Percentiles rank a stretch among this genome's conserved stretches.
These are phyloP conservation scores for Julus scanicus DNA, from an alignment of 2,888 invertebrate genomes.

Conservation along the genomic window DNA sequence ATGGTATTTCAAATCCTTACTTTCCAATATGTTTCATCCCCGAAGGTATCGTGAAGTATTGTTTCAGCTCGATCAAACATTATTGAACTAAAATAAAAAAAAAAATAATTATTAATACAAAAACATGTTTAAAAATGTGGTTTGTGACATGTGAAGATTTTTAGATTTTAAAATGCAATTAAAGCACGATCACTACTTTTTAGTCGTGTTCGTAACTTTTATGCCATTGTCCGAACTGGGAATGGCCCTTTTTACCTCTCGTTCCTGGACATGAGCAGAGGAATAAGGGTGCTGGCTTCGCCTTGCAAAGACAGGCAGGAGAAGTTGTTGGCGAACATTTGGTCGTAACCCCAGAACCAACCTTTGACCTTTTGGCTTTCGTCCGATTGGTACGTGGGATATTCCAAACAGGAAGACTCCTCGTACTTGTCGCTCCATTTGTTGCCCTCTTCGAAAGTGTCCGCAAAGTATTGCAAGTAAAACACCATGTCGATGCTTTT, in stretches of 20 bases:
- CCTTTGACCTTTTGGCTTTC: constrained; percentile 67
- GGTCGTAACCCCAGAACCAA: constrained; percentile 78
- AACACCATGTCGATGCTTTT: constrained; percentile 80
- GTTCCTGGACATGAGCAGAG: constrained; percentile 70
- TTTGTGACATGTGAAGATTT: neutral
- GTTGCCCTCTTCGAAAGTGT: constrained; percentile 82
- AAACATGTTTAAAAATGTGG: neutral
- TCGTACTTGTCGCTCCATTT: constrained; percentile 86
- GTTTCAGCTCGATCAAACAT: constrained; percentile 86
- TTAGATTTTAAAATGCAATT: neutral
- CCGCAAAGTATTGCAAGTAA: constrained; percentile 84
- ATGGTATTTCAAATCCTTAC: constrained; percentile 66
- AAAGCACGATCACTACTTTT: too few relatives aligned
- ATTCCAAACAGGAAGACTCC: constrained; percentile 69
- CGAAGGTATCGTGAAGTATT: constrained; percentile 87
- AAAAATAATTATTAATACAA: neutral
- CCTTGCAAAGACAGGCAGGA: constrained; percentile 87
- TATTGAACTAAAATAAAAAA: constrained; percentile 50
- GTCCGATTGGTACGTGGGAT: constrained; percentile 60
- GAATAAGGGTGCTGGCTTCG: constrained; percentile 65
- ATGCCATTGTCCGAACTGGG: too few relatives aligned
- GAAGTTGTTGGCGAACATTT: constrained; percentile 74
- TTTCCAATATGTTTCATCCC: constrained; percentile 83
- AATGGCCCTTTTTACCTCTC: constrained; percentile 67
- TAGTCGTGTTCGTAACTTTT: too few relatives aligned